Base-by-base conservation (phyloP, 2,888 invertebrate species). In the Drosophila atripex region DNA sequence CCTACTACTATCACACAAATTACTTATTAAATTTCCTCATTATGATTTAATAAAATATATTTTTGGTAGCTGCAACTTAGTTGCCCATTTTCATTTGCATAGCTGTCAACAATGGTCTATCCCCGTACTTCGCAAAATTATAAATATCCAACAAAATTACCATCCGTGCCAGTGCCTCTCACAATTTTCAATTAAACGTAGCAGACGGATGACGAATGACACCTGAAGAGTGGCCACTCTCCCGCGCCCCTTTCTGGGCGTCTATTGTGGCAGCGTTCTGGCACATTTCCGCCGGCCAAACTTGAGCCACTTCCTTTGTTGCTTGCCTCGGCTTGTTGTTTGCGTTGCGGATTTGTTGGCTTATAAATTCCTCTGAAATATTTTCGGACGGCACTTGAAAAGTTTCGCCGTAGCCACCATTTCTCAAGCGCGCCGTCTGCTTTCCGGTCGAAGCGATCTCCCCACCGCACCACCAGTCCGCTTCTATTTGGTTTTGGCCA, bases 361-460 rank as follows among this genome's bases (percentile, higher is more conserved):
- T 83, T 84, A 80, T 80, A 82, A 82, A 86, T 82, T 86, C 84
- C 78, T 78, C 64, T 73, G 76, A 86, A 82, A 84, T 82, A 84
- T 80, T 69, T 72, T 76, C 18, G 49, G 76, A 80, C 78, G 80
- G 84, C 76, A 78, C 78, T 82, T 84, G 86, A 86, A 80, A 82
- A 82, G 84, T 82, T 86, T 76, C 53, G n/a, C 16, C 60, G 39
- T 23, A 30, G 38, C 51, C 57, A 56, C 49, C 59, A 46, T 51
- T 30, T 43, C 30, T 41, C 50, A 28, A 28, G 41, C 49, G 21
- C 45, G 38, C 47, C 35, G 35, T 35, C 35, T 35, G 35, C 39
- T 41, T 41, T 41, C 18, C 16, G 39, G 39, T 18, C 16, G 16
- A 8, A 41, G 39, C 32, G 32, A 28, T 18, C 25, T 43, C 43